phyloP scores from a whole-genome alignment of 2,797 vertebrate species.

The Ctenopoma kingsleyae region DNA sequence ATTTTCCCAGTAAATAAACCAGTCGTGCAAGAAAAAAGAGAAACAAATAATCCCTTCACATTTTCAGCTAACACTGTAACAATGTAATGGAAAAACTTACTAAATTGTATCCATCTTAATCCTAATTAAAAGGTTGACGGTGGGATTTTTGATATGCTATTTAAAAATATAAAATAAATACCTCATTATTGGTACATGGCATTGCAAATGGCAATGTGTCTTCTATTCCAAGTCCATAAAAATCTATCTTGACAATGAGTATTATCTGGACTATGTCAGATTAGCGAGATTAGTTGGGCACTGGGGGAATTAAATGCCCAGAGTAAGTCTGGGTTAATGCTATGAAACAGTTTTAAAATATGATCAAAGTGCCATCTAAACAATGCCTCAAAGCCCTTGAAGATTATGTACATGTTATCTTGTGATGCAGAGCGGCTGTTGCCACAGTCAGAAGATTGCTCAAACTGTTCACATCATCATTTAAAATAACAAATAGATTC shows the following conservation, averaged over 20 bases:
- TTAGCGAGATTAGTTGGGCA: conserved; percentile 36
- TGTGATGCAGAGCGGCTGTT: conserved; percentile 9
- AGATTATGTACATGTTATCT: conserved; percentile 1
- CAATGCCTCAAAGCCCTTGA: not conserved
- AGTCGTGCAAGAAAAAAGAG: conserved; percentile 23
- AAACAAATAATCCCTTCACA: conserved; percentile 46
- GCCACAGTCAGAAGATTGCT: not conserved
- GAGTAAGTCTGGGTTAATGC: conserved; percentile 23
- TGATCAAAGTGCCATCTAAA: conserved; percentile 2
- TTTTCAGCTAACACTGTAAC: conserved; percentile 49
- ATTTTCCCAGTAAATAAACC: conserved; percentile 51
- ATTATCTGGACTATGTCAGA: conserved; percentile 41
- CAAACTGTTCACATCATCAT: not conserved
- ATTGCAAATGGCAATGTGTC: not conserved
- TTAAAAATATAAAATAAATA: not conserved
- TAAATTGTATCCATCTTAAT: conserved; percentile 30
- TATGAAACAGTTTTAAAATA: conserved; percentile 17
- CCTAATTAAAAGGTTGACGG: conserved; percentile 39
- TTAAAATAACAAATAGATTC: conserved; percentile 4
- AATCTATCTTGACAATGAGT: conserved; percentile 13
- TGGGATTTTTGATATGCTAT: conserved; percentile 34
- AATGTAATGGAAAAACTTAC: conserved; percentile 35
- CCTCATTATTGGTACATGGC: not conserved
- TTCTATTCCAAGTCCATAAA: not conserved
- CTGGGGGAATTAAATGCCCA: conserved; percentile 9